phyloP scores from a whole-genome alignment of 2,888 invertebrate species.

The Junonia oenone region DNA sequence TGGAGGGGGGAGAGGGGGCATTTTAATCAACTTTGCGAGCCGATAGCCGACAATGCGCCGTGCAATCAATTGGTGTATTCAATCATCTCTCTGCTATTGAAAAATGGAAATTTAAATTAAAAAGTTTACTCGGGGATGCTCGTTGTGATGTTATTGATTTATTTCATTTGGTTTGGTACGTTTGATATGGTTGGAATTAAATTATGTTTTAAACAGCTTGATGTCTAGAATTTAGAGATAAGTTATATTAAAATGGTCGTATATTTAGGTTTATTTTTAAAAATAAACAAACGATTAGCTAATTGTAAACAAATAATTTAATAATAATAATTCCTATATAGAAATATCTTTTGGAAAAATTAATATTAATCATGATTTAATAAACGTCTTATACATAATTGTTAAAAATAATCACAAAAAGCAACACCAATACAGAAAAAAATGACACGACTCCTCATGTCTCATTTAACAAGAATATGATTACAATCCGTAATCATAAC shows the following conservation, averaged over 20 bases:
- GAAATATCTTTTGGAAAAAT: too few species aligned
- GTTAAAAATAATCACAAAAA: too few species aligned
- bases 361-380: too few species aligned
- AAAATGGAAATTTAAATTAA: slow-evolving; percentile 35
- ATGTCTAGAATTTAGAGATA: too few species aligned
- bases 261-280: too few species aligned
- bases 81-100: slow-evolving; percentile 44
- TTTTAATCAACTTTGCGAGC: slow-evolving; percentile 56
- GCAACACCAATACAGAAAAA: too few species aligned
- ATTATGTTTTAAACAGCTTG: not conserved
- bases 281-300: too few species aligned
- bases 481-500: slow-evolving; percentile 26
- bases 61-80: slow-evolving; percentile 60
- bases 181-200: not conserved
- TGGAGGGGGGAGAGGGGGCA: slow-evolving; percentile 18
- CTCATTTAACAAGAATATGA: not conserved
- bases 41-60: slow-evolving; percentile 45
- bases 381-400: too few species aligned
- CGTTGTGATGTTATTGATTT: slow-evolving; percentile 14
- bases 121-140: slow-evolving; percentile 25
- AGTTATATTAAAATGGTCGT: not conserved
- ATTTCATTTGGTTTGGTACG: slow-evolving; percentile 31
- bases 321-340: too few species aligned
- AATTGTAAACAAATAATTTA: too few species aligned
- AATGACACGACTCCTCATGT: not conserved